Evolutionary conservation across 1,140 invertebrate genomes (phyloP).

Genomic region (Harlomillsia oculata): DNA sequence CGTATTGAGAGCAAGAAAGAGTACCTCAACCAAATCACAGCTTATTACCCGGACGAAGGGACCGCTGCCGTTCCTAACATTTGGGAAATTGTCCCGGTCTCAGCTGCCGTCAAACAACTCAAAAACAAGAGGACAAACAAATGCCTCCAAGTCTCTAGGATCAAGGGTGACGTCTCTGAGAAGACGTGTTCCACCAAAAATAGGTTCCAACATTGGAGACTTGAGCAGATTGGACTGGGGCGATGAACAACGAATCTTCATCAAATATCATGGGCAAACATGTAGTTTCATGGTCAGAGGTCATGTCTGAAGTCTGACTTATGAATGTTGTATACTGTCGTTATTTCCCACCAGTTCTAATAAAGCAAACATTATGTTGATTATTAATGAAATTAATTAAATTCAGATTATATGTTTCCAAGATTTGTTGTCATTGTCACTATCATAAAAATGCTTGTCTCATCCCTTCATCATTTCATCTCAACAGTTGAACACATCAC

Average conservation of each 20-base stretch:
- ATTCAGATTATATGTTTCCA: too few species aligned
- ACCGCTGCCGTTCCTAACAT: constrained; percentile 18
- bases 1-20: constrained; percentile 16
- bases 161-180: constrained; percentile 6
- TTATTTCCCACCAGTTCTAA: too few species aligned
- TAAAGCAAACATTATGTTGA: neutral
- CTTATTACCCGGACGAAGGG: constrained; percentile 16
- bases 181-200: constrained; percentile 17
- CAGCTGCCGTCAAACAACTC: constrained; percentile 1
- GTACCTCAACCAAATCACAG: constrained; percentile 20
- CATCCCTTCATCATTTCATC: too few species aligned
- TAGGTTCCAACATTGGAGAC: constrained; percentile 16
- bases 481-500: too few species aligned
- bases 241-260: constrained; percentile 6
- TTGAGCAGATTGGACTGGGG: constrained; percentile 3
- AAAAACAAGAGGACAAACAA: constrained; percentile 14
- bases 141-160: constrained; percentile 7
- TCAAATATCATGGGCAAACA: neutral
- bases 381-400: neutral
- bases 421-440: too few species aligned
- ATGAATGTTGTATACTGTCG: too few species aligned
- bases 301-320: too few species aligned
- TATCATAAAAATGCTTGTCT: too few species aligned
- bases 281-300: too few species aligned
- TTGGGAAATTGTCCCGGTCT: constrained; percentile 16